These are phyloP conservation scores for Agelastica alni DNA, from an alignment of 2,888 invertebrate genomes.

Conservation along the genomic window DNA sequence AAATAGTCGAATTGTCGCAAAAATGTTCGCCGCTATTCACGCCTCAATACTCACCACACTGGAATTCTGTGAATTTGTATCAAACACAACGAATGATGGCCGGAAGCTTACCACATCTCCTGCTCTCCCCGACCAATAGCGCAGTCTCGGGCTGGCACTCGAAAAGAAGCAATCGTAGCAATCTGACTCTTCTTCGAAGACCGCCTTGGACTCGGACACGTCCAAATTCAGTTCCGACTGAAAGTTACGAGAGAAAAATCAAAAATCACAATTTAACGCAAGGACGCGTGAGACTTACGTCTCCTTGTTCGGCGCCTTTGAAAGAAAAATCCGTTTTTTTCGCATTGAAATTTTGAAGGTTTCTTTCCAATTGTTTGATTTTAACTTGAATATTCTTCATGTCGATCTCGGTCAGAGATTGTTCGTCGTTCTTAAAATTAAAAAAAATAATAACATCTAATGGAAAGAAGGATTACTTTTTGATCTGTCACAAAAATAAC, in stretches of 20 bases:
- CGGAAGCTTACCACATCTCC: conserved; percentile 35
- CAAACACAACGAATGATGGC: conserved; percentile 13
- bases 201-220: conserved; percentile 29
- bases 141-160: conserved; percentile 29
- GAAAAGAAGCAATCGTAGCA: conserved; percentile 32
- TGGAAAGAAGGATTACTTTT: too few relatives aligned
- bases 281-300: conserved; percentile 27
- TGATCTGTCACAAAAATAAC: too few relatives aligned
- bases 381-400: conserved; percentile 49
- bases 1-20: too few relatives aligned
- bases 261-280: too few relatives aligned
- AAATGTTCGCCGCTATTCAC: too few relatives aligned
- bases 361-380: conserved; percentile 47
- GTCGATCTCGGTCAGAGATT: conserved; percentile 44
- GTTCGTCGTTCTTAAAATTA: background rate
- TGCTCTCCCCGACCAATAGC: conserved; percentile 36
- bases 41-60: conserved; percentile 20
- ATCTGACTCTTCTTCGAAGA: conserved; percentile 30
- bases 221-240: conserved; percentile 38
- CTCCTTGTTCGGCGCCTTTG: conserved; percentile 23
- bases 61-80: conserved; percentile 24
- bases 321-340: conserved; percentile 25
- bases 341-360: conserved; percentile 44
- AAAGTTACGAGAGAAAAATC: too few relatives aligned
- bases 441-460: too few relatives aligned